A percentile compares a stretch with the other conserved stretches of the same genome.
Evolutionary conservation across 2,888 invertebrate genomes (phyloP).

Genomic region (Blera fallax): DNA sequence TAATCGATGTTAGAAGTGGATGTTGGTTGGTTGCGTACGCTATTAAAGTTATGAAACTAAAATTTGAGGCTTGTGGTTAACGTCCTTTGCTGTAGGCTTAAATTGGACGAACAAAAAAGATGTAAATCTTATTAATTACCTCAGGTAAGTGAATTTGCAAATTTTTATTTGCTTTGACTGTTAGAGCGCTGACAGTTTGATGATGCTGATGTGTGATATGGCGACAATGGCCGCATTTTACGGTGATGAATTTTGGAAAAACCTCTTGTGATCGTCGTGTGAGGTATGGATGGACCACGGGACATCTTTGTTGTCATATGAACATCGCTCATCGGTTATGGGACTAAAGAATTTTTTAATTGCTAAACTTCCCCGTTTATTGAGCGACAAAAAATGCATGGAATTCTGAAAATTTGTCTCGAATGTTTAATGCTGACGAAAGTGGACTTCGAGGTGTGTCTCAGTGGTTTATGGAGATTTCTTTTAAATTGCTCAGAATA

Average conservation of each 20-base stretch:
- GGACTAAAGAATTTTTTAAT: conserved; percentile 31
- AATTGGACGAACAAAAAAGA: conserved; percentile 14
- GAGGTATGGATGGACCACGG: conserved; percentile 32
- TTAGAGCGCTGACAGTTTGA: conserved; percentile 17
- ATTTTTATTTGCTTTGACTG: conserved; percentile 31
- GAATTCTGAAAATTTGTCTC: not conserved
- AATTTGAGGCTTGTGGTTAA: conserved; percentile 46
- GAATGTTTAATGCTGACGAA: conserved; percentile 4
- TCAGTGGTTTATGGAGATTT: not conserved
- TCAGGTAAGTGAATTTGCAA: conserved; percentile 46
- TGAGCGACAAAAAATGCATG: conserved; percentile 9
- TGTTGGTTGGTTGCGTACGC: conserved; percentile 27
- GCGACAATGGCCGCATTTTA: conserved; percentile 43
- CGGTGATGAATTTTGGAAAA: conserved; percentile 40
- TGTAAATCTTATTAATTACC: conserved; percentile 66
- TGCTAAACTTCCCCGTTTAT: not conserved
- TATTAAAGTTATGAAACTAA: conserved; percentile 40
- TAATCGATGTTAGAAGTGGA: conserved; percentile 62
- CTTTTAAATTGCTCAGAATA: not conserved
- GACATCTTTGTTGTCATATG: not conserved
- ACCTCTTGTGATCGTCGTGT: conserved; percentile 32
- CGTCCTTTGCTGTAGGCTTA: conserved; percentile 48
- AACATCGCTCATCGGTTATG: conserved; percentile 17
- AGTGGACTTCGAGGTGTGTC: conserved; percentile 35
- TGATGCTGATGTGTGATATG: conserved; percentile 19